These are phyloP conservation scores for Threskiornis aethiopicus DNA, from an alignment of 2,797 vertebrate species.

Conservation along the genomic window DNA sequence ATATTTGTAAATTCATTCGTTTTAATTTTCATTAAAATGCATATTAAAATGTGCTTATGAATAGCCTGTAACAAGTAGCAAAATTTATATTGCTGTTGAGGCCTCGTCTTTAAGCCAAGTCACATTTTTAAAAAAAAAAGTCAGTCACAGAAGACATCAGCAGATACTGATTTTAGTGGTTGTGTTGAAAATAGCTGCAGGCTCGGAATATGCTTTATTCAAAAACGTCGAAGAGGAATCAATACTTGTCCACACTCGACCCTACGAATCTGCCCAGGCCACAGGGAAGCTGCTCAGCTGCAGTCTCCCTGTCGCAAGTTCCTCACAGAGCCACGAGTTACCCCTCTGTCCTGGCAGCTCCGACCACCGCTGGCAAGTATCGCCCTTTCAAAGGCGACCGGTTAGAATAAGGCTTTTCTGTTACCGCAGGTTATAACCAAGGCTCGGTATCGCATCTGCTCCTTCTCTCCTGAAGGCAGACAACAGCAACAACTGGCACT, in stretches of 20 bases:
- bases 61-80: background rate
- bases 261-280: background rate
- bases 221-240: background rate
- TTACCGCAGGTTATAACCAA: background rate
- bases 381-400: background rate
- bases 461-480: background rate
- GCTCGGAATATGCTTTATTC: background rate
- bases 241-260: background rate
- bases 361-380: too few relatives aligned
- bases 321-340: rapidly evolving
- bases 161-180: background rate
- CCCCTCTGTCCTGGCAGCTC: background rate
- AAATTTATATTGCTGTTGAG: background rate
- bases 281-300: background rate
- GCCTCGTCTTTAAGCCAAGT: background rate
- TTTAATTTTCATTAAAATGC: background rate
- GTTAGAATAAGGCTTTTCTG: background rate
- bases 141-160: background rate
- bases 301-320: background rate
- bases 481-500: background rate
- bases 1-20: background rate
- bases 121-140: background rate
- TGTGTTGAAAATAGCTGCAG: background rate
- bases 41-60: background rate
- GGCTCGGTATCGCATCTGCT: background rate